These are phyloP conservation scores for Alfaro cultratus DNA, from an alignment of 2,797 vertebrate genomes.

Conservation along the genomic window DNA sequence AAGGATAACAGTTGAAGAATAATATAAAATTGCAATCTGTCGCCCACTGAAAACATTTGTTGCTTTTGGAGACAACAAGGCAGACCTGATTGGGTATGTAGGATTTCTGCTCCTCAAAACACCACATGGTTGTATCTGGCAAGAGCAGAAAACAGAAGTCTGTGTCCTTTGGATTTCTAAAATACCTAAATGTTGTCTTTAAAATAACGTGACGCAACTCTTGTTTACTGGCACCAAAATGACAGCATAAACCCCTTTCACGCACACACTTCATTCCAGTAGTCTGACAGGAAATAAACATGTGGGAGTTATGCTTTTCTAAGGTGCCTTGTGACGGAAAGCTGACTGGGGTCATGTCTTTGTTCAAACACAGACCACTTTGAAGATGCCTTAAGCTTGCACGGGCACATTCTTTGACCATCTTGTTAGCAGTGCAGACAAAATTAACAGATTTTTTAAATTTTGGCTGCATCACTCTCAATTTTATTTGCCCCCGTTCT, in stretches of 20 bases:
- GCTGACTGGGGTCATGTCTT: background rate
- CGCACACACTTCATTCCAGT: background rate
- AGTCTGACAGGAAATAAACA: background rate
- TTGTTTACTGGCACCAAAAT: background rate
- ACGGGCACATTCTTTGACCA: too few relatives aligned
- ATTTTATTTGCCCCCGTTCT: background rate
- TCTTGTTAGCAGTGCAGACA: background rate
- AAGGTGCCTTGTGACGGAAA: background rate
- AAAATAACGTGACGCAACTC: background rate
- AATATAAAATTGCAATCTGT: background rate
- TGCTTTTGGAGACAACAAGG: background rate
- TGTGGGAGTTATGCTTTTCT: slow-evolving; percentile 1
- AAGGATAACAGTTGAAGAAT: background rate
- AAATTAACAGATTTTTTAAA: background rate
- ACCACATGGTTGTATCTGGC: background rate
- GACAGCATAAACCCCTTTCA: slow-evolving; percentile 6
- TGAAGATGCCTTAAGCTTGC: background rate
- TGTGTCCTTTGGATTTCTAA: background rate
- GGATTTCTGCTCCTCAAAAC: background rate
- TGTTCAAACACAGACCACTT: background rate
- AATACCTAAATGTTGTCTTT: background rate
- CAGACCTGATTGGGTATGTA: background rate
- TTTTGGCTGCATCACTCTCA: too few relatives aligned
- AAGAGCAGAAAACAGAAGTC: background rate
- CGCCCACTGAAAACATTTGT: background rate